Conservation (phyloP, 1,140 invertebrate genomes). For the honey bee (Apis mellifera) region Amel_HAv3.1 CM009931.2:11572501-11573000, state of each 20-base stretch:
- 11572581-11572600: background rate
- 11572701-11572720: background rate
- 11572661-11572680: no score
- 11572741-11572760: background rate
- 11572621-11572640: background rate
- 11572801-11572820: background rate
- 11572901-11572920: slow-evolving; percentile 36
- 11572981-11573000: no score
- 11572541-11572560: no score
- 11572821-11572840: slow-evolving; percentile 33
- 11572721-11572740: background rate
- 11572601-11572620: background rate
- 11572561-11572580: background rate
- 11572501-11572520: background rate
- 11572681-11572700: no score
- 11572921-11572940: slow-evolving; percentile 47
- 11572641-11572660: background rate
- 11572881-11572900: slow-evolving; percentile 34
- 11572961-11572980: background rate
- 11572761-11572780: background rate
- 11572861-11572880: slow-evolving; percentile 32
- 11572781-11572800: background rate
- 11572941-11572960: background rate
- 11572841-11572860: slow-evolving; percentile 53
- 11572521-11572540: background rate